Base-by-base conservation (phyloP, 2,797 vertebrate genomes). In the Jordanella pulchra region DNA sequence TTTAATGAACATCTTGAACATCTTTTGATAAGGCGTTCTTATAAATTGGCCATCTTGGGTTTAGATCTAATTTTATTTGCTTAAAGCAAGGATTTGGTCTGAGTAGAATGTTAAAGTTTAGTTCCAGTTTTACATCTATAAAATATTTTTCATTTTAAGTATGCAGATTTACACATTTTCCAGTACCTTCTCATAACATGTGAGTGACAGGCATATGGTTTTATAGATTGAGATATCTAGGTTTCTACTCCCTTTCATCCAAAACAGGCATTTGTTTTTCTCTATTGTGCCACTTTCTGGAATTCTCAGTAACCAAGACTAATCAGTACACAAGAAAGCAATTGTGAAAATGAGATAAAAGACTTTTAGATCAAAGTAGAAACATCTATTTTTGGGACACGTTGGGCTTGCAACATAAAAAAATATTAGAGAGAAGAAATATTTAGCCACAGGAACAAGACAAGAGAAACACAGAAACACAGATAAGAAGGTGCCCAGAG, bases 401-500 rank as follows among this genome's bases (percentile, higher is more conserved):
- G 67, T 25, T 44, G 55, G 69, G 32, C 10, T 67, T 32, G 35
- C 51, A 72, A 77, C 65, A 58, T 55, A 69, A 75, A 85, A 83
- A 58, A 65, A 45, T 87, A 86, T 86, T 81, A 85, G 77, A 87
- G 81, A 67, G 64, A 50, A 78, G 63, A 66, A 69, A 78, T 79
- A 61, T 84, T 80, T 73, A 7, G 42, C 78, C 72, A 27, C 21
- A 68, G 65, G 75, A 80, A 76, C 48, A 64, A 55, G 68, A 67
- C 18, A 0, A 28, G 32, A 67, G 65, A 69, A 71, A 78, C 77
- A 65, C 65, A 73, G 71, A 69, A 67, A 63, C 50, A 65, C 71
- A 73, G 87, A 88, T 87, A 85, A 80, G 79, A 84, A 67, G 72
- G 73, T 81, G 80, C 78, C 68, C 65, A 70, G 77, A 88, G 89